Conservation (phyloP, 23 tunicate species). For the Corella eumyota region DNA sequence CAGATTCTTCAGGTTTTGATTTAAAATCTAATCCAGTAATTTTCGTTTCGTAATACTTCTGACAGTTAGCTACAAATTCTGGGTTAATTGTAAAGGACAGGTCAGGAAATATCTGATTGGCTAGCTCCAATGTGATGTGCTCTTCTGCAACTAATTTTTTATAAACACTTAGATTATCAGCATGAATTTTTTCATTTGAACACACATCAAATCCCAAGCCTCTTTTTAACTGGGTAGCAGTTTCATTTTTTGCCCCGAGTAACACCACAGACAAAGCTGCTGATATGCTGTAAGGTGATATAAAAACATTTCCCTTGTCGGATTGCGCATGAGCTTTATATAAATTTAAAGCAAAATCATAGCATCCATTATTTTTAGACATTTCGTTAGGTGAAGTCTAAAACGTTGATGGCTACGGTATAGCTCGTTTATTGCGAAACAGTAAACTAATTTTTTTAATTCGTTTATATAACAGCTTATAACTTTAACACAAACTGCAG, state of each 20-base stretch:
- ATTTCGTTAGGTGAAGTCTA: no score
- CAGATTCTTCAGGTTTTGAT: constrained; percentile 24
- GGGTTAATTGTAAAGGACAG: background rate
- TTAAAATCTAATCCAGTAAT: background rate
- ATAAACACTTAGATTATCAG: background rate
- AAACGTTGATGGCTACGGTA: no score
- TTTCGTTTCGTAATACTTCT: background rate
- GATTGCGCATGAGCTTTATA: background rate
- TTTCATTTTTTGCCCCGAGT: constrained; percentile 26
- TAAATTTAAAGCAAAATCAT: constrained; percentile 12
- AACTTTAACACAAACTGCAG: no score
- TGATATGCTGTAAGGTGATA: constrained; percentile 45
- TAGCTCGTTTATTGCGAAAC: no score
- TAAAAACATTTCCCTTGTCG: constrained; percentile 16
- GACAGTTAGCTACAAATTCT: background rate
- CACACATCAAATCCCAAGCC: background rate
- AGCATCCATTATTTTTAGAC: no score
- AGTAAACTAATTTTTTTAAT: no score
- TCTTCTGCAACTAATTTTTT: background rate
- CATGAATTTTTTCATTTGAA: background rate
- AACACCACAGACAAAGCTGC: constrained; percentile 21
- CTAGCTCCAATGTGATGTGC: constrained; percentile 21
- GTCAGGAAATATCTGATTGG: background rate
- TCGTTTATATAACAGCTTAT: no score
- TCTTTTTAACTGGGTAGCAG: constrained; percentile 5